A percentile compares a stretch with the other conserved stretches of the same genome.
Evolutionary conservation across 1,140 invertebrate species (phyloP).

Genomic region (Sycophila sp.): DNA sequence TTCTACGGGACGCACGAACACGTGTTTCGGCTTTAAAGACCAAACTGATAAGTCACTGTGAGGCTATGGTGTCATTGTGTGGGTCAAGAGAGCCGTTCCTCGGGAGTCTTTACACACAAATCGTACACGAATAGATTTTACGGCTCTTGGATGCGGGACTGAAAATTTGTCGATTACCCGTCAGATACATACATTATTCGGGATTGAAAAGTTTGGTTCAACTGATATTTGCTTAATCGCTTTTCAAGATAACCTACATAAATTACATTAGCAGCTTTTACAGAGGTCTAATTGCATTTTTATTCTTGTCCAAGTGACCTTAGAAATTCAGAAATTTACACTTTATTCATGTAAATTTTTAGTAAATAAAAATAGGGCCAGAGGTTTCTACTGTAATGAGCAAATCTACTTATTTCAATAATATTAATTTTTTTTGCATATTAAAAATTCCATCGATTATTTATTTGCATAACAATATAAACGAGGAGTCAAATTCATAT

Average conservation of each 20-base stretch:
- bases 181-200: background rate
- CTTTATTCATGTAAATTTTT: no score
- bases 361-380: no score
- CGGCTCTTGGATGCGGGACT: background rate
- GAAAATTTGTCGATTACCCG: conserved; percentile 7
- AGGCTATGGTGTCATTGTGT: background rate
- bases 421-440: no score
- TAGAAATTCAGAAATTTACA: no score
- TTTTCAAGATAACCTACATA: background rate
- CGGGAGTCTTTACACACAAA: background rate
- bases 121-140: background rate
- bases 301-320: no score
- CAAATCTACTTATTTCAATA: no score
- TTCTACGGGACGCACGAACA: background rate
- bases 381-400: no score
- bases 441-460: no score
- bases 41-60: conserved; percentile 29
- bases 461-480: no score
- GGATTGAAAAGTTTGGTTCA: background rate
- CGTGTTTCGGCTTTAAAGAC: conserved; percentile 37
- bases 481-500: no score
- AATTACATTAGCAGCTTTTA: no score
- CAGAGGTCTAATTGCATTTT: background rate
- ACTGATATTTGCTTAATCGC: conserved; percentile 25
- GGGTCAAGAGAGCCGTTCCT: background rate